A percentile compares a stretch with the other conserved stretches of the same genome.
Evolutionary conservation across 2,888 invertebrate species (phyloP).

Genomic region (Ornithoptera priamus): DNA sequence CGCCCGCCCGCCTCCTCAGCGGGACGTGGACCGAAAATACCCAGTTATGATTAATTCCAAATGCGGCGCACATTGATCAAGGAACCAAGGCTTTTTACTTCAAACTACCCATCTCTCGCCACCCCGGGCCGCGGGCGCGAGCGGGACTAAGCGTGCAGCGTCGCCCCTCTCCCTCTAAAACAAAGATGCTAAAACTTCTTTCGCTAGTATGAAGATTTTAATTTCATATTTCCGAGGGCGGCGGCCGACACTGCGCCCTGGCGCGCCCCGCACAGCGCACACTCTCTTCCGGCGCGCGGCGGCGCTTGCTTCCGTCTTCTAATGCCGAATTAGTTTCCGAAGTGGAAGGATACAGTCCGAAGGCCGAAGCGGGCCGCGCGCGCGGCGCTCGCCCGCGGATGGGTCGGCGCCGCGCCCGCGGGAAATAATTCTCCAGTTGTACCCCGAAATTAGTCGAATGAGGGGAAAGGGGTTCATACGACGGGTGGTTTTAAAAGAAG

Average conservation of each 20-base stretch:
- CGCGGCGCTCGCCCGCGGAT: conserved; percentile 49
- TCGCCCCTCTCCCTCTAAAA: conserved; percentile 77
- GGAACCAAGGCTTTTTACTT: conserved; percentile 77
- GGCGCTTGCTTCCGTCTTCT: conserved; percentile 77
- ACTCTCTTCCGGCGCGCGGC: conserved; percentile 34
- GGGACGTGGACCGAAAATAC: conserved; percentile 78
- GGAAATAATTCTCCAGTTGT: conserved; percentile 80
- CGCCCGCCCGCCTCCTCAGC: conserved; percentile 43
- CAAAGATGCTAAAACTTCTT: conserved; percentile 81
- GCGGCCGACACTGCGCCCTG: conserved; percentile 45
- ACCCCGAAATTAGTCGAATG: conserved; percentile 81
- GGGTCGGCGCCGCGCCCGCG: conserved; percentile 36
- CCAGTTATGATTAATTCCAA: conserved; percentile 80
- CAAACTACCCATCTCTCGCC: conserved; percentile 75
- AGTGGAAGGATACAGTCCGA: conserved; percentile 80
- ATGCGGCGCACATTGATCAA: conserved; percentile 80
- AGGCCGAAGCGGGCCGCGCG: conserved; percentile 53
- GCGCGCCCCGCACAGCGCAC: background rate
- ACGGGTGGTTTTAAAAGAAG: conserved; percentile 80
- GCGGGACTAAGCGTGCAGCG: conserved; percentile 74
- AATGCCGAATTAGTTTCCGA: conserved; percentile 79
- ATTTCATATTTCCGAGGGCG: conserved; percentile 80
- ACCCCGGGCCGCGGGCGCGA: conserved; percentile 39
- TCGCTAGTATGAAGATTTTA: conserved; percentile 81
- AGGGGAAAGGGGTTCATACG: conserved; percentile 79